Evolutionary conservation across 2,113 vertebrate genomes (phyloP), one percentile per base, ranked within the genome.

Genomic region (Callorhinus ursinus): DNA sequence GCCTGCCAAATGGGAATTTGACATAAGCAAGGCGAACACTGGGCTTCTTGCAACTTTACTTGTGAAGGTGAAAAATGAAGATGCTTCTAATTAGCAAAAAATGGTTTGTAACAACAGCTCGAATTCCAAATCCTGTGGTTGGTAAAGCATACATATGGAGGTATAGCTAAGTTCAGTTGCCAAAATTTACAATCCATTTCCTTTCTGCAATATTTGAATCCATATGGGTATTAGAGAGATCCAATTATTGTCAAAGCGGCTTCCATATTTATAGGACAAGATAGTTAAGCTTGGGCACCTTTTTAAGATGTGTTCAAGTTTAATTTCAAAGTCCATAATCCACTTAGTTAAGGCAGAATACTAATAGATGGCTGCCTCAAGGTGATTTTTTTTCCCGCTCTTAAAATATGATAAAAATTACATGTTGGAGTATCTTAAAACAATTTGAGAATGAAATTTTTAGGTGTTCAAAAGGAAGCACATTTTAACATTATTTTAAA

Each of bases 161-260:
- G 72, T 89, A 82, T n/a, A 94, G 88, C 94, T 93, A 36, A 53
- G 33, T 63, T 95, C 74, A 57, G 55, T 92, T 97, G 97, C 97
- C 98, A 98, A 93, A 95, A 98, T 98, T 97, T 97, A 97, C 95
- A 98, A 97, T 42, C 88, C 95, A 97, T 98, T 98, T 98, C 95
- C 97, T 98, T 98, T 97, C 93, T 98, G 97, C 97, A 97, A 97
- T 98, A 98, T 98, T 98, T 98, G 97, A 96, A 97, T 98, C 98
- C 97, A 86, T 98, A 98, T 98, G 98, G 98, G 96, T 96, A 98
- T 95, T 96, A 98, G 94, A 96, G 94, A 97, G 90, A 98, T 98
- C 98, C 98, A 99, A 98, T 99, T 98, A 99, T 98, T 98, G 98
- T 99, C 98, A 99, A 98, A 97, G 90, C 84, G 12, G 8, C 88